Percentiles rank a stretch among this genome's conserved stretches.
Conservation (phyloP, 2,797 vertebrate genomes). For the Clarias fuscus region DNA sequence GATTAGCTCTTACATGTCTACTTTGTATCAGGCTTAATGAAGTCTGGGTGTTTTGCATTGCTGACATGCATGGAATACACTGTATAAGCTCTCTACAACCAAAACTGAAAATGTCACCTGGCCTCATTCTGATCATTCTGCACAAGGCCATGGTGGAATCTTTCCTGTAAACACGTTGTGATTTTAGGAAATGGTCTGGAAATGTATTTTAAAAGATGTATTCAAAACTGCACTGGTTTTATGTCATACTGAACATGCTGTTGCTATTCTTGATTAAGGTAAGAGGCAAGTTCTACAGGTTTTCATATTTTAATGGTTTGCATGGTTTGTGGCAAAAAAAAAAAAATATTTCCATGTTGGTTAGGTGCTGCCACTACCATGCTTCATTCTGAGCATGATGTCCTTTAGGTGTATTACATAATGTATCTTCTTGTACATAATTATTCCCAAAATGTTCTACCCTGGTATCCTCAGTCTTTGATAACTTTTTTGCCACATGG, state of each 20-base stretch:
- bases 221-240: neutral
- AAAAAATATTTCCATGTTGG: neutral
- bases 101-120: slow-evolving; percentile 25
- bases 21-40: neutral
- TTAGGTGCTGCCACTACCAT: neutral
- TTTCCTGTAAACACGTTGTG: slow-evolving; percentile 10
- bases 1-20: neutral
- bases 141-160: neutral
- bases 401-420: neutral
- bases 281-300: neutral
- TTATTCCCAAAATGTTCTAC: neutral
- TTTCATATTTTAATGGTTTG: neutral
- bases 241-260: neutral
- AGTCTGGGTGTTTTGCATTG: slow-evolving; percentile 16
- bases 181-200: neutral
- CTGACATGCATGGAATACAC: slow-evolving; percentile 18
- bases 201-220: neutral
- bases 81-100: neutral
- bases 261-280: neutral
- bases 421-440: neutral
- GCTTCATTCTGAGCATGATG: neutral
- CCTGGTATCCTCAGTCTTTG: neutral
- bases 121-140: slow-evolving; percentile 36
- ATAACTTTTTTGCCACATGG: neutral
- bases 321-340: neutral